A percentile compares a stretch with the other conserved stretches of the same genome.
Evolutionary conservation across 2,113 vertebrate genomes (phyloP).

Genomic region (Platysternon megacephalum): DNA sequence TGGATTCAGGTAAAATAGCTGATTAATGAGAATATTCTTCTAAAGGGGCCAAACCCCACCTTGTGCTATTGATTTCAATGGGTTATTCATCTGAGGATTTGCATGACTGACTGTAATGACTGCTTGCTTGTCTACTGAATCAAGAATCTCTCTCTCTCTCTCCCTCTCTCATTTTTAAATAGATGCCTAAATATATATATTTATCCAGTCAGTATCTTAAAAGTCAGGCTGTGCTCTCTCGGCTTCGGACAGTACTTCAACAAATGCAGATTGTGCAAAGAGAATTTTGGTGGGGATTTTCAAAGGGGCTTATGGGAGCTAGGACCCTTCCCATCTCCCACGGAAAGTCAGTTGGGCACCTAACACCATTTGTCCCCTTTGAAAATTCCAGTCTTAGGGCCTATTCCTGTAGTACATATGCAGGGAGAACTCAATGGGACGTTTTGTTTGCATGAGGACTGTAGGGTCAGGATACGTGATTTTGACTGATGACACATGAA

Average conservation of each 20-base stretch:
- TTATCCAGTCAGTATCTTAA: not conserved
- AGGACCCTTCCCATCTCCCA: not conserved
- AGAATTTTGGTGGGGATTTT: not conserved
- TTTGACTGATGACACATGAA: not conserved
- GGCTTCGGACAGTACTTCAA: not conserved
- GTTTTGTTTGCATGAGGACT: rapidly evolving
- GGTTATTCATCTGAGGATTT: not conserved
- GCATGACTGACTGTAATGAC: not conserved
- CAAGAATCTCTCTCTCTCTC: not conserved
- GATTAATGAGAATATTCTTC: not conserved
- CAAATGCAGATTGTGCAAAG: not conserved
- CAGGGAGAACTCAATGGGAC: not conserved
- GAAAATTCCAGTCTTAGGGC: not conserved
- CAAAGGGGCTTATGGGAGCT: not conserved
- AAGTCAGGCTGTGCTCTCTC: not conserved
- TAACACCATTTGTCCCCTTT: not conserved
- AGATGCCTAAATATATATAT: not conserved
- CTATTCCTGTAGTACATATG: not conserved
- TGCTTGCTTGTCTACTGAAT: not conserved
- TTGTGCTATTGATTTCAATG: not conserved
- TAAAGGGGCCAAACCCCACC: constrained; percentile 23
- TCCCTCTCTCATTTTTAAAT: not conserved
- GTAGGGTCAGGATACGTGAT: not conserved
- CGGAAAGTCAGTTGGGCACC: not conserved
- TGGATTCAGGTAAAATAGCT: not conserved